Percentiles rank a stretch among this genome's conserved stretches.
Conservation (phyloP, 1,140 invertebrate species). For the Caenorhabditis remanei region DNA sequence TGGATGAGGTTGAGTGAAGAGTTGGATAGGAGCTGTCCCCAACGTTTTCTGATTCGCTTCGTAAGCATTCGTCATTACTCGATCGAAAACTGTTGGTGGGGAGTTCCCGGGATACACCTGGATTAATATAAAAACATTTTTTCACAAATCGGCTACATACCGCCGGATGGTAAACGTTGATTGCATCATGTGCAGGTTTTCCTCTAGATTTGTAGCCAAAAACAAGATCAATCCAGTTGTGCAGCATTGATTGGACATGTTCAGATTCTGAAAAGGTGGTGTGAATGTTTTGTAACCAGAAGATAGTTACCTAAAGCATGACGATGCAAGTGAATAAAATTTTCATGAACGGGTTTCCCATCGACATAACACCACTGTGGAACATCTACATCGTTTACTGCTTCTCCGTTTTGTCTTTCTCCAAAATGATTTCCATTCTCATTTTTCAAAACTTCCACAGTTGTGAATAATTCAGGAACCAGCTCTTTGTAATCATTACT, state of each 20-base stretch:
- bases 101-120: conserved; percentile 25
- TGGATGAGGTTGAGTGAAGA: conserved; percentile 21
- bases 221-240: conserved; percentile 11
- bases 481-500: conserved; percentile 42
- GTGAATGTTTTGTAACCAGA: background rate
- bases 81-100: background rate
- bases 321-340: conserved; percentile 17
- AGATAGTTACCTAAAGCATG: conserved; percentile 1
- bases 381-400: conserved; percentile 18
- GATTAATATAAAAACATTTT: background rate
- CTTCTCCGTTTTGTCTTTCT: conserved; percentile 24
- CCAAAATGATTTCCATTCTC: conserved; percentile 23
- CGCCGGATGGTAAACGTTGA: conserved; percentile 39
- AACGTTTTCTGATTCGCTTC: conserved; percentile 33
- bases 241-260: conserved; percentile 30
- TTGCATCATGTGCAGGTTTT: conserved; percentile 15
- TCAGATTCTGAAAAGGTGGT: background rate
- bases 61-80: conserved; percentile 32
- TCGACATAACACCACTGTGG: conserved; percentile 4
- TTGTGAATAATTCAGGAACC: conserved; percentile 31
- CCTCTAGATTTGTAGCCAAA: conserved; percentile 35
- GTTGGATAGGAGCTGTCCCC: conserved; percentile 12
- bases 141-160: background rate
- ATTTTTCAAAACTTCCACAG: conserved; percentile 21
- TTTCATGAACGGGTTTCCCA: background rate